Evolutionary conservation across 2,888 invertebrate genomes (phyloP).

Genomic region (Carcina quercana): DNA sequence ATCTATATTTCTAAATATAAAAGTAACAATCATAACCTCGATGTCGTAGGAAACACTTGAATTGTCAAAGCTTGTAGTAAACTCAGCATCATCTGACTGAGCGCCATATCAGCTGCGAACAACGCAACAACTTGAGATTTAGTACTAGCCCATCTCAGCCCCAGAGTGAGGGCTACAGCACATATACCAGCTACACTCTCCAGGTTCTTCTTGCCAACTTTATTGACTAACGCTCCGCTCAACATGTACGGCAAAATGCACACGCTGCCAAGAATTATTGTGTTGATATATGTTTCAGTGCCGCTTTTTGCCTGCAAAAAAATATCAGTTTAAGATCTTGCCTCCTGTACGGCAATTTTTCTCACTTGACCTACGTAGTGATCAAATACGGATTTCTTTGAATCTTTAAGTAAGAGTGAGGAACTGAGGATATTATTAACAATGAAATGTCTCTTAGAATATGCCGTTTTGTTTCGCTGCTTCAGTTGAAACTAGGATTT

Average conservation of each 20-base stretch:
- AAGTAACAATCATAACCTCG: no score
- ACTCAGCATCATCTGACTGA: slow-evolving; percentile 35
- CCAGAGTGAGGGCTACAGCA: slow-evolving; percentile 23
- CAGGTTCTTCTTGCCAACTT: slow-evolving; percentile 43
- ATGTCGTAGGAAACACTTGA: slow-evolving; percentile 43
- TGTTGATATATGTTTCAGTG: slow-evolving; percentile 49
- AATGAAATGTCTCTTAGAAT: no score
- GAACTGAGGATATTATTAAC: no score
- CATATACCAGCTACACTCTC: slow-evolving; percentile 26
- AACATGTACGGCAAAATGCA: slow-evolving; percentile 37
- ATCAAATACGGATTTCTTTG: no score
- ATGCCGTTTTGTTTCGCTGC: no score
- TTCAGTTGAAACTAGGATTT: no score
- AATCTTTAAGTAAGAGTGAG: no score
- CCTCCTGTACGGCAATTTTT: no score
- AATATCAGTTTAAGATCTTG: no score
- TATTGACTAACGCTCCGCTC: slow-evolving; percentile 39
- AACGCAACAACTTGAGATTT: slow-evolving; percentile 35
- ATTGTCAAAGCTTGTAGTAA: slow-evolving; percentile 39
- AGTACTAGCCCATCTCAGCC: slow-evolving; percentile 35
- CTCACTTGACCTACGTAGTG: no score
- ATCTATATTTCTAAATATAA: no score
- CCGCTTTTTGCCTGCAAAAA: slow-evolving; percentile 42
- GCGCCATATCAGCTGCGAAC: slow-evolving; percentile 31
- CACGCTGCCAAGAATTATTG: slow-evolving; percentile 41